Evolutionary conservation across 2,113 vertebrate genomes (phyloP), one percentile per base, ranked within the genome.

Genomic region (Otis tarda): DNA sequence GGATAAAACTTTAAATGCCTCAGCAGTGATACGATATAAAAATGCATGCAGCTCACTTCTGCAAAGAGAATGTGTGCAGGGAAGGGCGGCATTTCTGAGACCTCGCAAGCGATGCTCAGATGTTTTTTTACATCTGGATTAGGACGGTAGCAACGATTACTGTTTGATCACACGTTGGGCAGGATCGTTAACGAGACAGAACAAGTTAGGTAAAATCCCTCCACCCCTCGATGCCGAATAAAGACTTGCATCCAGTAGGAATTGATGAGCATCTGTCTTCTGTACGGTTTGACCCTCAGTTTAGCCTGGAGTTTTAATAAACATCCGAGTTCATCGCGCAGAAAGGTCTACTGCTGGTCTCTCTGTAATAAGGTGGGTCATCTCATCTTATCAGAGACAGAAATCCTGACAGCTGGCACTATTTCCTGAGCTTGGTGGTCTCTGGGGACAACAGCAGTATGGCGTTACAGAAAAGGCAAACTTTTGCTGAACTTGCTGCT

Each of bases 401-500:
- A 93, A 94, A 95, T 93, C 95, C 96, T 93, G 95, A 97, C 97
- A 97, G 96, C 96, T 98, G 97, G 94, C 93, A 94, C 86, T 31
- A 8, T 96, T 96, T 97, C 96, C 97, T 97, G 93, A 93, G 75
- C 89, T 85, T 10, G 24, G 74, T 82, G 93, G 93, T 96, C 98
- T 80, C 96, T 56, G 60, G 97, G 96, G 96, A 96, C 94, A 98
- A 95, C 96, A 97, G 97, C 95, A 97, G 95, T 86, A 92, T 95
- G 96, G 33, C 73, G 96, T 98, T 97, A 97, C 95, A 97, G 93
- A 97, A 98, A 97, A 98, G 95, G 97, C 97, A 98, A 98, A 98
- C 98, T 98, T 98, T 97, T 97, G 97, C 95, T 98, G 98, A 98
- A 98, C 98, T 98, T 97, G 83, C 94, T 95, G 95, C 96, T 96